phyloP scores from a whole-genome alignment of 2,888 invertebrate genomes.

The Sceliomorpha sp. region DNA sequence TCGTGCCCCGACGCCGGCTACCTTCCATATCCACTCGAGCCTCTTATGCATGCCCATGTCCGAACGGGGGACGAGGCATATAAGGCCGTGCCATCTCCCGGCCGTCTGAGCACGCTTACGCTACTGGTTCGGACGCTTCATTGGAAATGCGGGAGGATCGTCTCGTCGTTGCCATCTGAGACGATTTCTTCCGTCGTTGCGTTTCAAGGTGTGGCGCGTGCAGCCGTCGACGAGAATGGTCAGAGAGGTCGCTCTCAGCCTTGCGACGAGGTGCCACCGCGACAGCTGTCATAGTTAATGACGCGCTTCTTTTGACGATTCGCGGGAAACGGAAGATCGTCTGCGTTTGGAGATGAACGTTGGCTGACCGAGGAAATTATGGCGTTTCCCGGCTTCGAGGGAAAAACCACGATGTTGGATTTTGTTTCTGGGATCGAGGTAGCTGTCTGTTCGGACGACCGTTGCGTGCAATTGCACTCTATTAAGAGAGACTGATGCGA shows the following conservation, averaged over 20 bases:
- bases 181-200: constrained; percentile 23
- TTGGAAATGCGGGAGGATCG: constrained; percentile 57
- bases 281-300: constrained; percentile 26
- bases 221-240: constrained; percentile 52
- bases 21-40: constrained; percentile 65
- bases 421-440: too few species aligned
- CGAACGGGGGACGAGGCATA: constrained; percentile 48
- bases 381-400: too few species aligned
- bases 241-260: constrained; percentile 41
- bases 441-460: too few species aligned
- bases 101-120: constrained; percentile 47
- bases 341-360: too few species aligned
- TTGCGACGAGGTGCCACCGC: constrained; percentile 32
- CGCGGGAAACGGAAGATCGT: not conserved
- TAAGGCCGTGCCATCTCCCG: constrained; percentile 54
- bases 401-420: too few species aligned
- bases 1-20: constrained; percentile 58
- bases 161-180: constrained; percentile 50
- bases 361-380: too few species aligned
- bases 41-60: constrained; percentile 62
- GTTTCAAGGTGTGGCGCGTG: constrained; percentile 53
- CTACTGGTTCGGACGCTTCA: constrained; percentile 51
- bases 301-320: constrained; percentile 6
- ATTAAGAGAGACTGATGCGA: too few species aligned
- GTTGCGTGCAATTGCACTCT: too few species aligned